phyloP scores from a whole-genome alignment of 2,113 vertebrate genomes.

The Zootoca vivipara region DNA sequence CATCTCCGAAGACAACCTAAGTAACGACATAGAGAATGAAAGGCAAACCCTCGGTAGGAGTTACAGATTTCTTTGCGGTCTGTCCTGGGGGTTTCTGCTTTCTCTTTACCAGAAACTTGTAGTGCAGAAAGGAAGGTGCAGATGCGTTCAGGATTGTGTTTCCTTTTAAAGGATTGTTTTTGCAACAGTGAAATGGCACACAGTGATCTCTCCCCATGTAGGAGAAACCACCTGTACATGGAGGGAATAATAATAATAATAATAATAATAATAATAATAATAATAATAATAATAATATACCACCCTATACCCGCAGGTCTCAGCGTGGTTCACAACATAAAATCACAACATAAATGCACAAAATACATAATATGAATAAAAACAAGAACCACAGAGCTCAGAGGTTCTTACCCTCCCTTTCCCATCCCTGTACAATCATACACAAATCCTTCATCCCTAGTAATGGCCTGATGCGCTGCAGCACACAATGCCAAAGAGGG shows the following conservation, averaged over 20 bases:
- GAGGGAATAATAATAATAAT: neutral
- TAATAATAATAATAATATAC: too few species aligned
- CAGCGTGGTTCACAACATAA: too few species aligned
- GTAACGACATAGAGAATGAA: constrained; percentile 86
- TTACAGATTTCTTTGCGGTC: neutral
- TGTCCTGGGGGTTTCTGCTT: constrained; percentile 29
- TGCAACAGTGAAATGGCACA: neutral
- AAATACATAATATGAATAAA: too few species aligned
- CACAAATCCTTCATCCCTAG: neutral
- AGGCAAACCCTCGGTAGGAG: constrained; percentile 84
- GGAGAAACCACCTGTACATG: neutral
- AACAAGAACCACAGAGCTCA: neutral
- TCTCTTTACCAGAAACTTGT: constrained; percentile 16
- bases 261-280: too few species aligned
- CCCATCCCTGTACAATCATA: neutral
- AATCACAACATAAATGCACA: too few species aligned
- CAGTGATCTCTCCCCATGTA: neutral
- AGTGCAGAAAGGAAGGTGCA: neutral
- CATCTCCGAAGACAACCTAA: constrained; percentile 92
- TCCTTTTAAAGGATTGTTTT: constrained; percentile 3
- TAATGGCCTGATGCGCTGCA: neutral
- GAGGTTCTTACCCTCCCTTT: neutral
- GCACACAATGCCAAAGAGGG: neutral
- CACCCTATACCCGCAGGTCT: too few species aligned
- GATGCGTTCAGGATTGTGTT: neutral